These are phyloP conservation scores for Hemicrepidius hirtus DNA, from an alignment of 2,888 invertebrate genomes.

Conservation along the genomic window DNA sequence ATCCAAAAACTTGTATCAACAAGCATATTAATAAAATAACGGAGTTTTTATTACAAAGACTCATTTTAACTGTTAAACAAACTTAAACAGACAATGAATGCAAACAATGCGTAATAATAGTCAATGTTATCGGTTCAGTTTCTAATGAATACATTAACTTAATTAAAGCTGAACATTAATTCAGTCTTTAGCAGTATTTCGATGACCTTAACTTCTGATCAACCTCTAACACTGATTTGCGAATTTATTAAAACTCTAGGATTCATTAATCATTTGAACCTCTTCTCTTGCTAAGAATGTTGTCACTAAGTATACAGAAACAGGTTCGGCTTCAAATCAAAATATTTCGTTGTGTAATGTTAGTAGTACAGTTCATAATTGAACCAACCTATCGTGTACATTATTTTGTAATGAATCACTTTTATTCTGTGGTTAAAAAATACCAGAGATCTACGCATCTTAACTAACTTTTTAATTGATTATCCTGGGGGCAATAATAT, in stretches of 20 bases:
- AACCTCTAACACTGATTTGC: background rate
- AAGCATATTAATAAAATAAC: background rate
- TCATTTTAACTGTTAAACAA: background rate
- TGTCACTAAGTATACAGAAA: conserved; percentile 14
- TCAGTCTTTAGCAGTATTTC: background rate
- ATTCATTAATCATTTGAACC: background rate
- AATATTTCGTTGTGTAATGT: conserved; percentile 12
- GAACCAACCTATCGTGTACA: background rate
- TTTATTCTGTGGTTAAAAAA: background rate
- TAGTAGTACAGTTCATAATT: background rate
- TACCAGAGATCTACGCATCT: background rate
- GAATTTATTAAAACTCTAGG: background rate
- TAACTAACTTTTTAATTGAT: too few species aligned
- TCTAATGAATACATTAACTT: conserved; percentile 18
- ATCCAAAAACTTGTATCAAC: background rate
- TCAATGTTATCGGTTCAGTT: conserved; percentile 29
- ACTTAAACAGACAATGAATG: background rate
- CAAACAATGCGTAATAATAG: conserved; percentile 5
- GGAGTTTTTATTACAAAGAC: background rate
- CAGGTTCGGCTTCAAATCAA: conserved; percentile 28
- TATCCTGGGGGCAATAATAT: too few species aligned
- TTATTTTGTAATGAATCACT: background rate
- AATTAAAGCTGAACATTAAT: conserved; percentile 18
- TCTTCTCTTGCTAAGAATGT: conserved; percentile 4
- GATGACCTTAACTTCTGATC: conserved; percentile 5